These are phyloP conservation scores for Drosophila merina DNA, from an alignment of 2,888 invertebrate genomes.

Conservation along the genomic window DNA sequence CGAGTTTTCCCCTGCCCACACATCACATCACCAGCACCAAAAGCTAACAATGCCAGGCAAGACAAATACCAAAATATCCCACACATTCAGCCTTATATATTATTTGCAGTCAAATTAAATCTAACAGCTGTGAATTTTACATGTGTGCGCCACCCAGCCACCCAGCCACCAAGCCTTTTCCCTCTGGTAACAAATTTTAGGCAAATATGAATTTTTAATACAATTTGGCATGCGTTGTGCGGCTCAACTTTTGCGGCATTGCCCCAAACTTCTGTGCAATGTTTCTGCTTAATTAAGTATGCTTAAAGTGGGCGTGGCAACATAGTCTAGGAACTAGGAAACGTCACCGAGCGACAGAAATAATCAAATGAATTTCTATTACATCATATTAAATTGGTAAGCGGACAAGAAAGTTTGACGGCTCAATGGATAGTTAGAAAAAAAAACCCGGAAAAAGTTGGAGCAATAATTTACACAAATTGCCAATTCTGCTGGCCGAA, in stretches of 20 bases:
- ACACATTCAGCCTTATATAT: conserved; percentile 56
- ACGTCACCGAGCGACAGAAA: conserved; percentile 41
- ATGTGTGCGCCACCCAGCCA: conserved; percentile 45
- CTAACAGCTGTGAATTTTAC: conserved; percentile 72
- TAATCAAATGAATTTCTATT: conserved; percentile 59
- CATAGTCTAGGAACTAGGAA: conserved; percentile 6
- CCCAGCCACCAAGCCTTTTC: conserved; percentile 4
- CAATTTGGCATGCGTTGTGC: conserved; percentile 53
- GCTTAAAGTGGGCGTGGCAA: conserved; percentile 43
- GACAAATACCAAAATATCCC: conserved; percentile 54
- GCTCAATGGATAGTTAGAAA: conserved; percentile 2
- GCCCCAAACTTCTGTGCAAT: conserved; percentile 57
- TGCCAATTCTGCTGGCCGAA: conserved; percentile 70
- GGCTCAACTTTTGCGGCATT: conserved; percentile 52
- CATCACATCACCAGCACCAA: conserved; percentile 10
- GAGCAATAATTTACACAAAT: conserved; percentile 79
- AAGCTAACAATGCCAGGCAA: conserved; percentile 63
- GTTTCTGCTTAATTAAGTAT: conserved; percentile 75
- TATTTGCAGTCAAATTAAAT: conserved; percentile 79
- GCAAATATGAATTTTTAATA: conserved; percentile 79
- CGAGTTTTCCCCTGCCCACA: conserved; percentile 28
- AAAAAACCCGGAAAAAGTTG: conserved; percentile 53
- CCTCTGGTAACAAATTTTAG: conserved; percentile 58
- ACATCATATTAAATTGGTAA: conserved; percentile 63
- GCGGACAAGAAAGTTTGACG: conserved; percentile 37